Evolutionary conservation across 2,888 invertebrate species (phyloP).

Genomic region (Agrotis ipsilon): DNA sequence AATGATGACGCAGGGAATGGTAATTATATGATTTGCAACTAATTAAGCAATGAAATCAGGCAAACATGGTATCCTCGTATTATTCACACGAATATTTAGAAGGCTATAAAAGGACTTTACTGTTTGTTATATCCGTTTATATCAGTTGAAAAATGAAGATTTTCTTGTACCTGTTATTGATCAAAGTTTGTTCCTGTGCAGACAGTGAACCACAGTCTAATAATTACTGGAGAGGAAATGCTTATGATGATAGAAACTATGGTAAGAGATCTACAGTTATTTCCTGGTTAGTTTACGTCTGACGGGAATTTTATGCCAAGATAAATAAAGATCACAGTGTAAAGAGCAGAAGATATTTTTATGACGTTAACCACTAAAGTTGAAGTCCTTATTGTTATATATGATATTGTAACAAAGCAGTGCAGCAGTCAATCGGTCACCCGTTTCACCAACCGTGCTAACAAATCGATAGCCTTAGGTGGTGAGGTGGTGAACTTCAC

Average conservation of each 20-base stretch:
- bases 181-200: slow-evolving; percentile 20
- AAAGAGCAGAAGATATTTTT: too few relatives aligned
- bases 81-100: slow-evolving; percentile 23
- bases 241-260: slow-evolving; percentile 23
- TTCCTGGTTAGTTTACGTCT: too few relatives aligned
- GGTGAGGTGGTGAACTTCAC: too few relatives aligned
- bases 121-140: too few relatives aligned
- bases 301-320: too few relatives aligned
- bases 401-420: too few relatives aligned
- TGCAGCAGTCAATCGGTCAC: too few relatives aligned
- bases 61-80: slow-evolving; percentile 7
- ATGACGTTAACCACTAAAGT: too few relatives aligned
- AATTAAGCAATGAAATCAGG: slow-evolving; percentile 17
- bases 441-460: too few relatives aligned
- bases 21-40: slow-evolving; percentile 9
- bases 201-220: not conserved
- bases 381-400: too few relatives aligned
- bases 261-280: slow-evolving; percentile 24
- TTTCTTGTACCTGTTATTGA: slow-evolving; percentile 33
- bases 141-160: slow-evolving; percentile 27
- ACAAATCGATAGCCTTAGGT: too few relatives aligned
- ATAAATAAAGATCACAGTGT: too few relatives aligned
- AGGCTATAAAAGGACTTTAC: slow-evolving; percentile 21
- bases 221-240: slow-evolving; percentile 2
- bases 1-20: not conserved